phyloP scores from a whole-genome alignment of 2,888 invertebrate genomes.

The Fragum whitleyi region DNA sequence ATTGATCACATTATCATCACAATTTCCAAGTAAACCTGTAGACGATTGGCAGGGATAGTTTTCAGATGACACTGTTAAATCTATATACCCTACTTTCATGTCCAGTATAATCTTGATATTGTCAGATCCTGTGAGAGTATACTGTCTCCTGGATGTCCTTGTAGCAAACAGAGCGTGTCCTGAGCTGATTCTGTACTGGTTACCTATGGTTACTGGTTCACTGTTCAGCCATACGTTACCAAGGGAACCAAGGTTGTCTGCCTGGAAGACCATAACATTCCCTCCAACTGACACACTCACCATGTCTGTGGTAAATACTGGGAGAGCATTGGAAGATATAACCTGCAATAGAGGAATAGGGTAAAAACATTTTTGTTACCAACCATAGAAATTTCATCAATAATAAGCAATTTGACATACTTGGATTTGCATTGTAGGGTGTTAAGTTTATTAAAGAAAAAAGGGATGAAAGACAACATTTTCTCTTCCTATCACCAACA shows the following conservation, averaged over 20 bases:
- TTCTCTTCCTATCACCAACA: too few species aligned
- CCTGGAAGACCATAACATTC: constrained; percentile 51
- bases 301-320: constrained; percentile 54
- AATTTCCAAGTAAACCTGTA: constrained; percentile 64
- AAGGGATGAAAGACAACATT: too few species aligned
- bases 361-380: too few species aligned
- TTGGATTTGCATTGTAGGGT: too few species aligned
- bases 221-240: constrained; percentile 58
- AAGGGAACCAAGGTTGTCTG: constrained; percentile 36
- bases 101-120: constrained; percentile 61
- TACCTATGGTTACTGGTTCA: constrained; percentile 43
- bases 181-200: constrained; percentile 29
- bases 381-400: too few species aligned
- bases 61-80: constrained; percentile 47
- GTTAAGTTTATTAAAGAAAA: too few species aligned
- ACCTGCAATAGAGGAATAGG: constrained; percentile 44
- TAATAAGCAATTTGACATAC: too few species aligned
- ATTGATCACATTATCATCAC: constrained; percentile 62
- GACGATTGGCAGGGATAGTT: constrained; percentile 48
- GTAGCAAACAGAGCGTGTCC: constrained; percentile 41
- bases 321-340: constrained; percentile 44
- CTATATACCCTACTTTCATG: constrained; percentile 51
- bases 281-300: constrained; percentile 50
- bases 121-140: constrained; percentile 35
- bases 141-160: constrained; percentile 51